Evolutionary conservation across 1,140 invertebrate species (phyloP).

Genomic region (Neodiprion lecontei): DNA sequence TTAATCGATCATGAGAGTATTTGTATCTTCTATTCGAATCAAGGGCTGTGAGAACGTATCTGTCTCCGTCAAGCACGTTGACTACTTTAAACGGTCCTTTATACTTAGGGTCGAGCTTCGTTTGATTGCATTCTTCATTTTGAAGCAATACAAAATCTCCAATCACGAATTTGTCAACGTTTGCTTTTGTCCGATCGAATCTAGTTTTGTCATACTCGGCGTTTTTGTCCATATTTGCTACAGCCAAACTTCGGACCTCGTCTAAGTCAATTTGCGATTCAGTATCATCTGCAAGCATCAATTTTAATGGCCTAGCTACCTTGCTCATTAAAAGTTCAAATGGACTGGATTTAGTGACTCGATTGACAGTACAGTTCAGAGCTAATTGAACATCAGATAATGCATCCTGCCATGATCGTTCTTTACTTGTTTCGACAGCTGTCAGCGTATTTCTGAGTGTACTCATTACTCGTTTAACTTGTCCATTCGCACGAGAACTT

Average conservation of each 20-base stretch:
- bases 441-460: constrained; percentile 40
- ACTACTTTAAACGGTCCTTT: constrained; percentile 24
- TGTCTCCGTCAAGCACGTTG: constrained; percentile 14
- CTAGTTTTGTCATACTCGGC: constrained; percentile 20
- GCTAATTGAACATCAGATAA: constrained; percentile 44
- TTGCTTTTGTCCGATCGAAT: constrained; percentile 26
- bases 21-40: constrained; percentile 25
- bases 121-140: constrained; percentile 32
- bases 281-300: constrained; percentile 31
- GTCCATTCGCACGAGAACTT: constrained; percentile 27
- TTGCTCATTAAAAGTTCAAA: constrained; percentile 43
- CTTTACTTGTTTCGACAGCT: constrained; percentile 32
- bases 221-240: constrained; percentile 16
- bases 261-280: neutral
- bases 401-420: constrained; percentile 43
- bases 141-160: constrained; percentile 29
- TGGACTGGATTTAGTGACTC: constrained; percentile 38
- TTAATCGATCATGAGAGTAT: constrained; percentile 39
- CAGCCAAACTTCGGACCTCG: constrained; percentile 4
- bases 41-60: constrained; percentile 23
- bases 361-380: constrained; percentile 42
- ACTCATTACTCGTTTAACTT: constrained; percentile 44
- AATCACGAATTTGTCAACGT: constrained; percentile 17
- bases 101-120: constrained; percentile 26
- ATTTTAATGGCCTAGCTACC: constrained; percentile 39